Evolutionary conservation across 2,113 vertebrate genomes (phyloP), one percentile per base, ranked within the genome.

Genomic region (Regulus satrapa): DNA sequence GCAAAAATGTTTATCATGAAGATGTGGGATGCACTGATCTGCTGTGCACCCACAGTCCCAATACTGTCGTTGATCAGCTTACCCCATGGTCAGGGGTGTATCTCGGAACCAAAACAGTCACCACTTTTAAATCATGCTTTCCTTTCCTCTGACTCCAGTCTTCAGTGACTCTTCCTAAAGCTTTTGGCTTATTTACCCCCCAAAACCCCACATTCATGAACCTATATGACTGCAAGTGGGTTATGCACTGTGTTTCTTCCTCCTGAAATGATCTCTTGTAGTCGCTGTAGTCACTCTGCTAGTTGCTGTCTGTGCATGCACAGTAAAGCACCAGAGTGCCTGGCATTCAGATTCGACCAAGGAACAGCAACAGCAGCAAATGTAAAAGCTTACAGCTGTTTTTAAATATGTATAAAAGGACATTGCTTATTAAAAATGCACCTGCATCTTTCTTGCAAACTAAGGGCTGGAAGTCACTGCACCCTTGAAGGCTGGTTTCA

Each of bases 161-260:
- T 95, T 68, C 64, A 76, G 31, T 76, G 38, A 62, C 74, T 91
- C 63, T 62, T 83, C 56, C 87, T 83, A 97, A 95, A 94, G 29
- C 51, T 82, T n/a, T 40, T 93, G 81, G 51, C 26, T 68, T 81
- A 52, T 58, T 62, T 69, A 12, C 45, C 49, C 78, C 40, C 41
- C 41, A 17, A 14, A 40, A 15, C 5, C 56, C 46, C 40, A 25
- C 46, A 51, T 68, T 85, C 25, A 31, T 26, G 48, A 83, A 12
- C 4, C 12, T 63, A 3, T 25, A 32, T 14, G 41, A 20, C 11
- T 92, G 15, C 18, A 72, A 43, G 40, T 69, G 67, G 68, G 36
- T n/a, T n/a, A 93, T 48, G 41, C 12, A 71, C 36, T 71, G 1
- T 32, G 63, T 46, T 59, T 85, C 46, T 29, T 77, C 41, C 49